These are phyloP conservation scores for Seira ritae DNA, from an alignment of 2,888 invertebrate genomes.

Conservation along the genomic window DNA sequence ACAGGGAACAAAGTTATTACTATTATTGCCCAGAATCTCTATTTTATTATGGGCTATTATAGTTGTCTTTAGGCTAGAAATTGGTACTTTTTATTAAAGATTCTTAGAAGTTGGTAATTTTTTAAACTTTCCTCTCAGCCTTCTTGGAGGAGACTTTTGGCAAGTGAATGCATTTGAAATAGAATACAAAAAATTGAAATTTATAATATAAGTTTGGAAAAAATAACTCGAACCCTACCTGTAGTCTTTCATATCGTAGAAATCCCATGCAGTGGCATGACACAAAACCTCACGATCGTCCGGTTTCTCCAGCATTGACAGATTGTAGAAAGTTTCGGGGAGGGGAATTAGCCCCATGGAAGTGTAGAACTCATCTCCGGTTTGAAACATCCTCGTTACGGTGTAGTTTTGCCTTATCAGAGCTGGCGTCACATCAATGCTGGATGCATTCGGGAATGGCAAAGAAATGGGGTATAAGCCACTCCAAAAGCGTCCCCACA, in stretches of 20 bases:
- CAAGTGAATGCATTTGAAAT: too few species aligned
- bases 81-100: slow-evolving; percentile 3
- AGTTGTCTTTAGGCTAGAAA: slow-evolving; percentile 15
- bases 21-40: slow-evolving; percentile 40
- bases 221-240: slow-evolving; percentile 78
- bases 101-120: neutral
- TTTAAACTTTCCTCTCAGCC: neutral
- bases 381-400: slow-evolving; percentile 82
- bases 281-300: slow-evolving; percentile 81
- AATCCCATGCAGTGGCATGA: slow-evolving; percentile 85
- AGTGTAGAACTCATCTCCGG: slow-evolving; percentile 88
- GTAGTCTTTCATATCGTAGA: slow-evolving; percentile 88
- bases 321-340: slow-evolving; percentile 87
- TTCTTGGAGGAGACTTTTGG: too few species aligned
- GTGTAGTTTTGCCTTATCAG: slow-evolving; percentile 69
- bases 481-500: slow-evolving; percentile 74
- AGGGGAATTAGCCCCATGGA: slow-evolving; percentile 87
- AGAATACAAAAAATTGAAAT: too few species aligned
- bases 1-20: slow-evolving; percentile 10
- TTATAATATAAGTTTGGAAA: too few species aligned
- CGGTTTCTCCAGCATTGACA: slow-evolving; percentile 87
- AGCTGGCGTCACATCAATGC: slow-evolving; percentile 72
- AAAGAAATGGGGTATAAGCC: slow-evolving; percentile 71
- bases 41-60: slow-evolving; percentile 39
- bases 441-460: slow-evolving; percentile 73